These are phyloP conservation scores for Coenonympha glycerion DNA, from an alignment of 2,888 invertebrate species.

Conservation along the genomic window DNA sequence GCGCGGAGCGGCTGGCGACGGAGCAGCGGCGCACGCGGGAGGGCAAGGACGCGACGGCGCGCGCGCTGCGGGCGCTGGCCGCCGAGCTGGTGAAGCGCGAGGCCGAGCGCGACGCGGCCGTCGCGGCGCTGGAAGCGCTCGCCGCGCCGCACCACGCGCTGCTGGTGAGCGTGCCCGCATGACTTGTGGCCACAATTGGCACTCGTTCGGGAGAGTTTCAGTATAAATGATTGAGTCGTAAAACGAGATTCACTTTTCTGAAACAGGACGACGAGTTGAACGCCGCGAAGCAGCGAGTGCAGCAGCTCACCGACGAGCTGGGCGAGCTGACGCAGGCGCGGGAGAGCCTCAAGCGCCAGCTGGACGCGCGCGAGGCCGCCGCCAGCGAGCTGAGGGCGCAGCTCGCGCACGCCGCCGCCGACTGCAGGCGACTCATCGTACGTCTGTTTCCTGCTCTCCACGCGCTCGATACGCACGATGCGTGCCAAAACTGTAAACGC, in stretches of 20 bases:
- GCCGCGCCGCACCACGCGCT: conserved; percentile 47
- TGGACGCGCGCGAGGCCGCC: conserved; percentile 50
- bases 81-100: conserved; percentile 32
- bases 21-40: conserved; percentile 79
- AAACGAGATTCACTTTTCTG: background rate
- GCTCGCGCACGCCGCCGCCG: background rate
- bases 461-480: background rate
- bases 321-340: background rate
- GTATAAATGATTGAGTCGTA: background rate
- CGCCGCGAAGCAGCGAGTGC: background rate
- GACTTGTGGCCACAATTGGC: no score
- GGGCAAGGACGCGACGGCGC: conserved; percentile 35
- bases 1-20: conserved; percentile 69
- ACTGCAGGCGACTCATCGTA: background rate
- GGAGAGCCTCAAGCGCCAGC: conserved; percentile 29
- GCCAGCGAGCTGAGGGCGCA: conserved; percentile 38
- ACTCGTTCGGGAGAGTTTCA: no score
- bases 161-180: conserved; percentile 35
- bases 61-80: conserved; percentile 40
- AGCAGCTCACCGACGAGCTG: background rate
- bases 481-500: no score
- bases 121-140: conserved; percentile 37
- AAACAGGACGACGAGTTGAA: conserved; percentile 2
- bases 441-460: background rate
- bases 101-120: conserved; percentile 43